A percentile compares a stretch with the other conserved stretches of the same genome.
These are phyloP conservation scores for Vanessa atalanta DNA, from an alignment of 1,140 invertebrate species.

Conservation along the genomic window DNA sequence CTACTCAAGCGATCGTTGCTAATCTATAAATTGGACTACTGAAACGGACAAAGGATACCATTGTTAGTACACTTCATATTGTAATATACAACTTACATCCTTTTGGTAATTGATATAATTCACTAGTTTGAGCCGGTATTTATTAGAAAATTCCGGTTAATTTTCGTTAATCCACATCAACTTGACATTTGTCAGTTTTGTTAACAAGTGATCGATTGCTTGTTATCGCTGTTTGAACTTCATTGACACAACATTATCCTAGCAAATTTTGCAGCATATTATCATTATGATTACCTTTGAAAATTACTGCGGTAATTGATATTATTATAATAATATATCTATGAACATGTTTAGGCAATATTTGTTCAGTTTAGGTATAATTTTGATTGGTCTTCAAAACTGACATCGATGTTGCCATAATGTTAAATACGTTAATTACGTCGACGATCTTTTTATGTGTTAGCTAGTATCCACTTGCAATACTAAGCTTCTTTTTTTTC, in stretches of 20 bases:
- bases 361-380: background rate
- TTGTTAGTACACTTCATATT: no score
- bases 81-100: no score
- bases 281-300: background rate
- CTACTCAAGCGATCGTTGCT: no score
- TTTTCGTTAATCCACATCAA: slow-evolving; percentile 15
- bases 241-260: slow-evolving; percentile 1
- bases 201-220: slow-evolving; percentile 20
- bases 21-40: no score
- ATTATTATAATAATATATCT: slow-evolving; percentile 3
- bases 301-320: slow-evolving; percentile 1
- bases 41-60: no score
- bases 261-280: background rate
- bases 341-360: background rate
- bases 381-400: background rate
- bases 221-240: slow-evolving; percentile 19
- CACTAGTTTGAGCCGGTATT: slow-evolving; percentile 6
- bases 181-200: slow-evolving; percentile 20
- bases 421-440: background rate
- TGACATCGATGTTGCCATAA: background rate
- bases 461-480: no score
- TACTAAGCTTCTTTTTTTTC: no score
- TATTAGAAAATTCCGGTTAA: slow-evolving; percentile 6
- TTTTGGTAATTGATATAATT: slow-evolving; percentile 34
- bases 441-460: no score